Base-by-base conservation (phyloP, 2,797 vertebrate species). In the Caiman crocodilus region DNA sequence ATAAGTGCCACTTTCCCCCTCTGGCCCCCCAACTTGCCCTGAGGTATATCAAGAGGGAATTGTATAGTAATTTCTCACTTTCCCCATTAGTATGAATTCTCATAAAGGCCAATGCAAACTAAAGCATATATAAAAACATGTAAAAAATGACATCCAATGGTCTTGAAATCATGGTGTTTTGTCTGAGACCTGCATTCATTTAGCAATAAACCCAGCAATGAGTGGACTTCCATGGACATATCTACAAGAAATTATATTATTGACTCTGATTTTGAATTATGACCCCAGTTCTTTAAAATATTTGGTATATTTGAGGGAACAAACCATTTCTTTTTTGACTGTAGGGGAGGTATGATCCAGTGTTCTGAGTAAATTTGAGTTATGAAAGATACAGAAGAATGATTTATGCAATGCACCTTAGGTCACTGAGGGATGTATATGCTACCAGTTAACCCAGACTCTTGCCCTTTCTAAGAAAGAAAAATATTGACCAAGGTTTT, bases 41-140 rank as follows among this genome's bases (percentile, higher is more conserved):
- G 71, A 67, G 15, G n/a, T 87, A 28, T 90, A 88, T 88, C 79
- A 71, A 35, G 79, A 42, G 30, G 65, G 78, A 91, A 76, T 1
- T 42, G 30, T 32, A 59, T 75, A 42, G 42, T 84, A 73, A 65
- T 84, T 89, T 90, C 87, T 90, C 60, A 78, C 64, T 80, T 87
- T 79, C 74, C 75, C 90, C 15, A 28, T 88, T 87, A 71, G 5
- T 50, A 79, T 74, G 78, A 83, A 65, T 35, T 87, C 30, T 79
- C n/a, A 18, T 60, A 56, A 79, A 67, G 59, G 63, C 55, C 14
- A 73, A 57, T 64, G 7, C 20, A 84, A 69, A 67, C 55, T 32
- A 74, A 88, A 63, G 26, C 18, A 12, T 73, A 28, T 16, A 21
- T 79, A 78, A 81, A 88, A 83, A 50, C 23, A 32, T 2, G 2